These are phyloP conservation scores for Centroberyx gerrardi DNA, from an alignment of 2,797 vertebrate genomes.

Conservation along the genomic window DNA sequence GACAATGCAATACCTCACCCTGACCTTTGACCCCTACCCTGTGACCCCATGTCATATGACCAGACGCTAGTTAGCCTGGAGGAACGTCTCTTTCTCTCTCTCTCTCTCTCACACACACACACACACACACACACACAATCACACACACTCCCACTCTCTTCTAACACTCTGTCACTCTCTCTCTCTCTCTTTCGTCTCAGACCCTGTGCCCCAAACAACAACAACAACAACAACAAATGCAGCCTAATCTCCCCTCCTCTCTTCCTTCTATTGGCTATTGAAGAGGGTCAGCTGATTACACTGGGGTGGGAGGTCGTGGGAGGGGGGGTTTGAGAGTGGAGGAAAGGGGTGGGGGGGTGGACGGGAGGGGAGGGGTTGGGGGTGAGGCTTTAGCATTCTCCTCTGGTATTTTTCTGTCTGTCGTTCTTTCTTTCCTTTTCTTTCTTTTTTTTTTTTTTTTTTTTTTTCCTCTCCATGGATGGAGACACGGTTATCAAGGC, in stretches of 20 bases:
- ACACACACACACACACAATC: background rate
- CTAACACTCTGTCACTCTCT: conserved; percentile 12
- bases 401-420: conserved; percentile 84
- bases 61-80: conserved; percentile 66
- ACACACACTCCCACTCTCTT: conserved; percentile 27
- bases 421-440: conserved; percentile 70
- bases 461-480: conserved; percentile 72
- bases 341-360: conserved; percentile 33
- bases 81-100: conserved; percentile 37
- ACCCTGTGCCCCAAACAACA: conserved; percentile 49
- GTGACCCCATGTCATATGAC: conserved; percentile 81
- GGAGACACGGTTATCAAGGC: conserved; percentile 90
- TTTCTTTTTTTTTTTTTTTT: conserved; percentile 38
- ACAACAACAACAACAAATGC: conserved; percentile 59
- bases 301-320: conserved; percentile 68
- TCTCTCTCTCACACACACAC: background rate
- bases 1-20: conserved; percentile 71
- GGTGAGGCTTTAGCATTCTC: conserved; percentile 79
- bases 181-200: conserved; percentile 13
- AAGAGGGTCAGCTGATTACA: conserved; percentile 81
- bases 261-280: conserved; percentile 55
- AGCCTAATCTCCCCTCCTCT: conserved; percentile 25
- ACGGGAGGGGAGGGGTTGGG: conserved; percentile 1
- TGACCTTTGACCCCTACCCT: conserved; percentile 73
- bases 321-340: conserved; percentile 51